phyloP scores from a whole-genome alignment of 2,797 vertebrate species.

The Sciaenops ocellatus region DNA sequence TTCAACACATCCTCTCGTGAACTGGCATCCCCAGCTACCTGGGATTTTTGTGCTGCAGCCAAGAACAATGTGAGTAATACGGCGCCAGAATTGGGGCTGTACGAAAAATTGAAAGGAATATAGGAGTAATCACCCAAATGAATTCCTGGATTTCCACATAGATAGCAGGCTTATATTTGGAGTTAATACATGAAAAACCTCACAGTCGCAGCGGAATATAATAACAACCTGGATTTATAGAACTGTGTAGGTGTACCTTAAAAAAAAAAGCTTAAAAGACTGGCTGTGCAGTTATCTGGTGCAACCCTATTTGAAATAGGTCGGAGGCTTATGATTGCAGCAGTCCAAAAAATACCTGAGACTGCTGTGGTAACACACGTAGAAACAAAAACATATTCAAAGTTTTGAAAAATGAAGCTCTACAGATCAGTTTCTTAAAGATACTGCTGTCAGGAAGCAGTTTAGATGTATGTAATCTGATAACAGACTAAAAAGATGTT shows the following conservation, averaged over 20 bases:
- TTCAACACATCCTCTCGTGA: slow-evolving; percentile 54
- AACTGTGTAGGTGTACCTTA: slow-evolving; percentile 56
- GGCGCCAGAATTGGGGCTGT: slow-evolving; percentile 41
- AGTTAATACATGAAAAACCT: slow-evolving; percentile 49
- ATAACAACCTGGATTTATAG: slow-evolving; percentile 49
- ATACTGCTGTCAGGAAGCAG: slow-evolving; percentile 2
- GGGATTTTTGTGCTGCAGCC: slow-evolving; percentile 46
- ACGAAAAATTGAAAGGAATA: slow-evolving; percentile 15
- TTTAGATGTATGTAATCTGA: background rate
- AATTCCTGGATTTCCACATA: slow-evolving; percentile 56
- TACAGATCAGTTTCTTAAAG: slow-evolving; percentile 2
- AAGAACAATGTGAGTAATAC: slow-evolving; percentile 64
- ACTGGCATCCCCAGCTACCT: slow-evolving; percentile 44
- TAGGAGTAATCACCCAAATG: slow-evolving; percentile 58
- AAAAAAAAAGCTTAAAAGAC: slow-evolving; percentile 27
- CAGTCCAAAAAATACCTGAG: slow-evolving; percentile 6
- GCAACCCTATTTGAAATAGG: slow-evolving; percentile 37
- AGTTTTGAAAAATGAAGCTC: background rate
- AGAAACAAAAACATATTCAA: background rate
- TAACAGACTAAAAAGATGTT: background rate
- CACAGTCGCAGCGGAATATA: slow-evolving; percentile 41
- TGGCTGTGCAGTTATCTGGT: slow-evolving; percentile 30
- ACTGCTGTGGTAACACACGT: slow-evolving; percentile 14
- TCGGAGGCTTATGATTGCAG: slow-evolving; percentile 16
- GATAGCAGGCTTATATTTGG: slow-evolving; percentile 48